These are phyloP conservation scores for Amazona vittata DNA, from an alignment of 2,113 vertebrate genomes.

Conservation along the genomic window DNA sequence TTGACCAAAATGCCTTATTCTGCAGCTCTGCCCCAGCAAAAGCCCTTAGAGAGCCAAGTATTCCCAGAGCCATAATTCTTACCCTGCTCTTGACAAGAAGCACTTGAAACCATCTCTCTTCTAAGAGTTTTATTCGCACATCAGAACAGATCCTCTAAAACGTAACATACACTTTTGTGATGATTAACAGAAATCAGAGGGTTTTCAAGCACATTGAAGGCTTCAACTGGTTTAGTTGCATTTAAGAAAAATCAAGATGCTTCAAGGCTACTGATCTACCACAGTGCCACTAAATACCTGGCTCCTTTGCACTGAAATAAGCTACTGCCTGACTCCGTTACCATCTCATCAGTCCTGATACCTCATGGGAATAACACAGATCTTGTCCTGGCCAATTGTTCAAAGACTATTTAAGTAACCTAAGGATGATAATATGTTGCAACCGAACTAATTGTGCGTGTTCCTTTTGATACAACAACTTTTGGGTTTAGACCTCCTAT, in stretches of 20 bases:
- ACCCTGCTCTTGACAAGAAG: not conserved
- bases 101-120: not conserved
- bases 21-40: not conserved
- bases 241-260: not conserved
- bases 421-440: not conserved
- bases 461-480: not conserved
- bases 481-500: not conserved
- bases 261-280: not conserved
- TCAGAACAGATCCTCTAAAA: not conserved
- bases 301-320: not conserved
- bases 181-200: not conserved
- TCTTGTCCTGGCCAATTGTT: not conserved
- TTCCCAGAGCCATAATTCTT: not conserved
- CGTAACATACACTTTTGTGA: accelerated
- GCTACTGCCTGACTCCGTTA: not conserved
- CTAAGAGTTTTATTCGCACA: not conserved
- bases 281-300: not conserved
- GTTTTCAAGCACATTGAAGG: not conserved
- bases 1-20: not conserved
- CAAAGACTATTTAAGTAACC: not conserved
- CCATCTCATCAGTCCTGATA: not conserved
- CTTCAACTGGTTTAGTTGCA: not conserved
- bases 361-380: not conserved
- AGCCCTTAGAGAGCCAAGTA: not conserved
- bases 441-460: too few relatives aligned